Evolutionary conservation across 1,140 invertebrate genomes (phyloP).

Genomic region (Rhagoletis pomonella): DNA sequence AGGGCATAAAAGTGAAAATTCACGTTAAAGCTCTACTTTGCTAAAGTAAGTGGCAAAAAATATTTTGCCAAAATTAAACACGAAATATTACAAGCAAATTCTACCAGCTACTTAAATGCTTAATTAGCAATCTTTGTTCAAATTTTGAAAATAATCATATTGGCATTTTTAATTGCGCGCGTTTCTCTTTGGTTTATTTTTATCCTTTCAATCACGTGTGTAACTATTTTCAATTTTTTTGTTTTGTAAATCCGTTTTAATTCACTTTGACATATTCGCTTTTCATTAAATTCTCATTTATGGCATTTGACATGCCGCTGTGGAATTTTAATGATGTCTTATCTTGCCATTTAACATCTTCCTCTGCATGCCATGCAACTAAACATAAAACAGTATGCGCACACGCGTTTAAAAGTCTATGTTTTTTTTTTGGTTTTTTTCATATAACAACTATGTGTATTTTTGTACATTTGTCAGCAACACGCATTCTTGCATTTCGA

Average conservation of each 20-base stretch:
- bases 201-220: neutral
- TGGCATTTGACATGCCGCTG: slow-evolving; percentile 42
- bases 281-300: slow-evolving; percentile 37
- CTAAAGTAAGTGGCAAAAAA: neutral
- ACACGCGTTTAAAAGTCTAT: neutral
- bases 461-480: slow-evolving; percentile 14
- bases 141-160: too few species aligned
- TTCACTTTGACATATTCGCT: neutral
- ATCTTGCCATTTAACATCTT: slow-evolving; percentile 39
- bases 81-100: neutral
- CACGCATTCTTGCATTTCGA: slow-evolving; percentile 29
- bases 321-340: slow-evolving; percentile 43
- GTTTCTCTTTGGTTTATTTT: neutral
- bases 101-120: neutral
- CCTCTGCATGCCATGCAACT: slow-evolving; percentile 14
- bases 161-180: too few species aligned
- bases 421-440: neutral
- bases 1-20: neutral
- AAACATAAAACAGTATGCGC: neutral
- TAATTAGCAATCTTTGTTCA: neutral
- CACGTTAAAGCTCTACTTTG: neutral
- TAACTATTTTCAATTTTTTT: neutral
- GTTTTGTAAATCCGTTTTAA: neutral
- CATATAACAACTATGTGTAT: neutral
- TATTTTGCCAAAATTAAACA: too few species aligned